Evolutionary conservation across 2,888 invertebrate species (phyloP).

Genomic region (Unio delphinus): DNA sequence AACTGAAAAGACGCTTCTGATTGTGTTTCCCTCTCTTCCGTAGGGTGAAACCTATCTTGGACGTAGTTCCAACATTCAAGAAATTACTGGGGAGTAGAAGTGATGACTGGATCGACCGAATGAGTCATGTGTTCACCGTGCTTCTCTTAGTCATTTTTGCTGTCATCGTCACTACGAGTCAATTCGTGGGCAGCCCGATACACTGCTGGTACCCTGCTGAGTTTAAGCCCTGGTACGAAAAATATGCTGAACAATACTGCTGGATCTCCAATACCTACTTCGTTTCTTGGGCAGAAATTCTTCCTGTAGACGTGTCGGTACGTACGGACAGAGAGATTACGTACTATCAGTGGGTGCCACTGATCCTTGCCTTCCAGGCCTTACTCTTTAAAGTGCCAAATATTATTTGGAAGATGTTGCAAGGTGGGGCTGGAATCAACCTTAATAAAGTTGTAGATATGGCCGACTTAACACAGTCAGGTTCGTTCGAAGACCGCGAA

Average conservation of each 20-base stretch:
- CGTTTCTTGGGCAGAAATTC: slow-evolving; percentile 45
- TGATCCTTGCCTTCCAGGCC: slow-evolving; percentile 54
- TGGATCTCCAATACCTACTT: slow-evolving; percentile 61
- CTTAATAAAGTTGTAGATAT: slow-evolving; percentile 58
- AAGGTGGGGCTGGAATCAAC: slow-evolving; percentile 51
- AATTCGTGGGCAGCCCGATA: slow-evolving; percentile 58
- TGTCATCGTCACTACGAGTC: slow-evolving; percentile 56
- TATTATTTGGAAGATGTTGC: slow-evolving; percentile 49
- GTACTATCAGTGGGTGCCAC: slow-evolving; percentile 59
- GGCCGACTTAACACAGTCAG: slow-evolving; percentile 55
- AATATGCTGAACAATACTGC: slow-evolving; percentile 55
- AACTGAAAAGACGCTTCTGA: not conserved
- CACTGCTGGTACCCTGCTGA: slow-evolving; percentile 60
- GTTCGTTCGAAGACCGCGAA: slow-evolving; percentile 48
- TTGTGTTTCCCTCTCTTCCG: slow-evolving; percentile 16
- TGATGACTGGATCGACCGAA: slow-evolving; percentile 62
- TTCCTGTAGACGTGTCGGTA: slow-evolving; percentile 41
- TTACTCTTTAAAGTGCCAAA: slow-evolving; percentile 56
- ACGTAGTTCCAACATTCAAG: slow-evolving; percentile 50
- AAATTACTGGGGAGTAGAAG: slow-evolving; percentile 51
- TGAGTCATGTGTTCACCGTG: slow-evolving; percentile 58
- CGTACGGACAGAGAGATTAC: slow-evolving; percentile 50
- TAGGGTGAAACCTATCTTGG: slow-evolving; percentile 53
- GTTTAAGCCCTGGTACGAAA: slow-evolving; percentile 50
- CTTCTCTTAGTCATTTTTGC: slow-evolving; percentile 57